Evolutionary conservation across 2,888 invertebrate genomes (phyloP).

Genomic region (Athripsodes cinereus): DNA sequence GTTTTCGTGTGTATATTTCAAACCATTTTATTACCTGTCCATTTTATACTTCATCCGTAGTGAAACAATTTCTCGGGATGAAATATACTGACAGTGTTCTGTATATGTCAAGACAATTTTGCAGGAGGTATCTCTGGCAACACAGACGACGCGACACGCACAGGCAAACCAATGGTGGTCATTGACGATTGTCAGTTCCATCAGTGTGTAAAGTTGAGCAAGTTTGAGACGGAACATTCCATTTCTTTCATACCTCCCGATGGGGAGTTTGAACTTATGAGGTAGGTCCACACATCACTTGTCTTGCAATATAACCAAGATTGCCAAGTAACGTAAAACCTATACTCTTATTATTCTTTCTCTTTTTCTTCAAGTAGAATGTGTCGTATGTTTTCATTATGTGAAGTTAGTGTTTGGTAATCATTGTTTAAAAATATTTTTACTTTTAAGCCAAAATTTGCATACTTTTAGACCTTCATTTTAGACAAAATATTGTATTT

Average conservation of each 20-base stretch:
- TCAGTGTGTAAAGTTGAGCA: constrained; percentile 98
- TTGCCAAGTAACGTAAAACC: no score
- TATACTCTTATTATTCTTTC: no score
- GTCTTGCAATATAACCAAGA: no score
- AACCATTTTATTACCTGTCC: background rate
- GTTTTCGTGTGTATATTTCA: no score
- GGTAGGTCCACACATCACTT: constrained; percentile 45
- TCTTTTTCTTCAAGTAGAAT: no score
- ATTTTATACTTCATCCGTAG: background rate
- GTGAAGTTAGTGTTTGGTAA: no score
- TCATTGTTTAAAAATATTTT: no score
- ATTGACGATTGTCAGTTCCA: constrained; percentile 99
- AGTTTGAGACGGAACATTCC: constrained; percentile 99
- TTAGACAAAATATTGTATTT: no score
- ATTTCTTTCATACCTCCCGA: constrained; percentile 99
- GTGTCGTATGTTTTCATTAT: no score
- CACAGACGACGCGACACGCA: constrained; percentile 73
- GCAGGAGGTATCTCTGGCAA: constrained; percentile 61
- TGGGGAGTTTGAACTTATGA: constrained; percentile 99
- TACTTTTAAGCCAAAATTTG: no score
- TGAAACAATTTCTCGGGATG: background rate
- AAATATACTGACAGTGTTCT: constrained; percentile 6
- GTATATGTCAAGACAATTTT: constrained; percentile 24
- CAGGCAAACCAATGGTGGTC: constrained; percentile 98
- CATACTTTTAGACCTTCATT: no score